Evolutionary conservation across 1,140 invertebrate genomes (phyloP).

Genomic region (Protaetia brevitarsis): DNA sequence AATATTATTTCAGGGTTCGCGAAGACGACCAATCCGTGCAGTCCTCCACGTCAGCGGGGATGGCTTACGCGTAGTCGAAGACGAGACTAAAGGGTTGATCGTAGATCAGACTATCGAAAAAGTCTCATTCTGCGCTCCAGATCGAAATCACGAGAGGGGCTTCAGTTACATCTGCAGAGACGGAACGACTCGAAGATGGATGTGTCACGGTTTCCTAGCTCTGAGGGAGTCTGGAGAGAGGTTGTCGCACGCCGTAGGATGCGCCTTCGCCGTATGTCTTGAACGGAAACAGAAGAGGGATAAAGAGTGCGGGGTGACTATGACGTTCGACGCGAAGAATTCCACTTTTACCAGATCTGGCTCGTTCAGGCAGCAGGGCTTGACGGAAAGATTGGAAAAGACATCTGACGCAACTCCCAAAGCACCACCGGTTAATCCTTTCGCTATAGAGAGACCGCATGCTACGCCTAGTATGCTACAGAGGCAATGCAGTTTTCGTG

Average conservation of each 20-base stretch:
- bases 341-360: conserved; percentile 92
- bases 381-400: conserved; percentile 73
- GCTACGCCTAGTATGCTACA: conserved; percentile 90
- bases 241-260: conserved; percentile 97
- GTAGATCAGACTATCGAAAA: conserved; percentile 99
- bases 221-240: conserved; percentile 95
- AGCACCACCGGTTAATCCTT: conserved; percentile 74
- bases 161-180: conserved; percentile 60
- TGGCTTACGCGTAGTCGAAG: conserved; percentile 95
- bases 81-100: conserved; percentile 97
- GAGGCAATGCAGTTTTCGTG: conserved; percentile 90
- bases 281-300: conserved; percentile 97
- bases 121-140: conserved; percentile 99
- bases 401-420: conserved; percentile 45
- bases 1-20: conserved; percentile 74
- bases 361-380: conserved; percentile 79
- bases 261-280: conserved; percentile 97
- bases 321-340: conserved; percentile 91
- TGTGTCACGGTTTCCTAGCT: conserved; percentile 99
- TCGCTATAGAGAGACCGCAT: conserved; percentile 93
- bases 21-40: conserved; percentile 81
- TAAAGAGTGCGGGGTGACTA: conserved; percentile 91
- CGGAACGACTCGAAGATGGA: conserved; percentile 73
- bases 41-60: conserved; percentile 96
- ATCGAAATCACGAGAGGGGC: conserved; percentile 95